These are phyloP conservation scores for Xanthia togata DNA, from an alignment of 2,888 invertebrate species.

Conservation along the genomic window DNA sequence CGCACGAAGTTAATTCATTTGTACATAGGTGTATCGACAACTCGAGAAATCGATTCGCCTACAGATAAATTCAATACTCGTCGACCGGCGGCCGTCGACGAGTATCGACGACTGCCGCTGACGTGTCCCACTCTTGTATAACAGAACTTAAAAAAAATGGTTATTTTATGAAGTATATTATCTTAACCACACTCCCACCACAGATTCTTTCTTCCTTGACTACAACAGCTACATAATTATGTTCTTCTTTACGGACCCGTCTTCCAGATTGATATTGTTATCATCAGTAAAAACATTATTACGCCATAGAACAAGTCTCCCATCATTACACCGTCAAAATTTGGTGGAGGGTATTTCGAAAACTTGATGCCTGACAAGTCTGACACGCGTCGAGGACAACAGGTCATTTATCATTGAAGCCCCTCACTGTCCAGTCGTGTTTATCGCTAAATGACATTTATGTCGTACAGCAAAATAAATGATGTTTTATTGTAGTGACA, in stretches of 20 bases:
- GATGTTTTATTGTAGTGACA: slow-evolving; percentile 26
- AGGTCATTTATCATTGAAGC: slow-evolving; percentile 59
- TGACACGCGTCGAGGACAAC: slow-evolving; percentile 54
- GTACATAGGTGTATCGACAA: too few relatives aligned
- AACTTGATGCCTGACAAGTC: slow-evolving; percentile 59
- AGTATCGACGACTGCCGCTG: too few relatives aligned
- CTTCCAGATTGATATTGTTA: background rate
- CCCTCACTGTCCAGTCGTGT: slow-evolving; percentile 60
- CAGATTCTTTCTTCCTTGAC: background rate
- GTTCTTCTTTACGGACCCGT: background rate
- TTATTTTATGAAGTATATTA: background rate
- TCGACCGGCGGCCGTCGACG: too few relatives aligned
- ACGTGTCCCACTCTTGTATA: too few relatives aligned
- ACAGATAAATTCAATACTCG: too few relatives aligned
- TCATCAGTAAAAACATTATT: background rate
- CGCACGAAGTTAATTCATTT: too few relatives aligned
- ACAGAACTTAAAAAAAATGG: background rate
- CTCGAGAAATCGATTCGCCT: too few relatives aligned
- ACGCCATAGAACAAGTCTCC: slow-evolving; percentile 4
- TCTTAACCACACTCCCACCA: background rate
- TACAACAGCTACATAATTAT: background rate
- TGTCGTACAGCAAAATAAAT: slow-evolving; percentile 47
- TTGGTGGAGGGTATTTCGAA: slow-evolving; percentile 53
- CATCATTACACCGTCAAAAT: slow-evolving; percentile 49
- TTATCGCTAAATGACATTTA: slow-evolving; percentile 54